Percentiles rank a stretch among this genome's conserved stretches.
These are phyloP conservation scores for Lasioglossum leucozonium DNA, from an alignment of 2,888 invertebrate species.

Conservation along the genomic window DNA sequence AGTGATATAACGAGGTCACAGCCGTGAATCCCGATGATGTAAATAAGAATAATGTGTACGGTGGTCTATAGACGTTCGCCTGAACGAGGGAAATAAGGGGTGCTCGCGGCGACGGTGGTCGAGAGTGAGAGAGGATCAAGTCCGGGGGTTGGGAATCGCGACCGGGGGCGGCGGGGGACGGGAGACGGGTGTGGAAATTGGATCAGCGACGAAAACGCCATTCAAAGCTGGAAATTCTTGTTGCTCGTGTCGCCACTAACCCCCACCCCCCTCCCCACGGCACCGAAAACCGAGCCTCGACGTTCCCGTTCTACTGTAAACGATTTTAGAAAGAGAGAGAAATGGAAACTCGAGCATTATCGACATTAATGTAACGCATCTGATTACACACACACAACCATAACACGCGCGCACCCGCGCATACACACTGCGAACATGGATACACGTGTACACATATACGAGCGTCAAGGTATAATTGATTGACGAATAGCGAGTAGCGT, in stretches of 20 bases:
- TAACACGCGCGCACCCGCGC: slow-evolving; percentile 7
- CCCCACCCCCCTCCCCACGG: not conserved
- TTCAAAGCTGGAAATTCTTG: slow-evolving; percentile 10
- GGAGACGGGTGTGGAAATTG: not conserved
- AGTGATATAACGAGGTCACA: slow-evolving; percentile 68
- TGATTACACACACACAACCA: not conserved
- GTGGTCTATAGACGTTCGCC: slow-evolving; percentile 44
- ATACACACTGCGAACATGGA: slow-evolving; percentile 19
- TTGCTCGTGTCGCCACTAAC: no score
- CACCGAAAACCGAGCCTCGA: not conserved
- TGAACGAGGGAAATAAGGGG: slow-evolving; percentile 2
- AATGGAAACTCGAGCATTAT: slow-evolving; percentile 64
- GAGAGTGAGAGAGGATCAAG: not conserved
- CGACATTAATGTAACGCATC: slow-evolving; percentile 64
- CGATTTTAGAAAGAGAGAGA: slow-evolving; percentile 50
- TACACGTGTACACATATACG: slow-evolving; percentile 22
- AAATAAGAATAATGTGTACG: slow-evolving; percentile 56
- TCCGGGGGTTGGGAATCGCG: not conserved
- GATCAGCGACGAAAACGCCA: slow-evolving; percentile 20
- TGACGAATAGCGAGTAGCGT: slow-evolving; percentile 79
- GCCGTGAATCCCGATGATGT: slow-evolving; percentile 59
- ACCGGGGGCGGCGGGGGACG: not conserved
- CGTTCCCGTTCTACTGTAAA: slow-evolving; percentile 46
- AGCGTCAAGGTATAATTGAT: slow-evolving; percentile 68
- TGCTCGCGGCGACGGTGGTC: not conserved